Evolutionary conservation across 2,113 vertebrate genomes (phyloP).

Genomic region (Oncorhynchus gorbuscha): DNA sequence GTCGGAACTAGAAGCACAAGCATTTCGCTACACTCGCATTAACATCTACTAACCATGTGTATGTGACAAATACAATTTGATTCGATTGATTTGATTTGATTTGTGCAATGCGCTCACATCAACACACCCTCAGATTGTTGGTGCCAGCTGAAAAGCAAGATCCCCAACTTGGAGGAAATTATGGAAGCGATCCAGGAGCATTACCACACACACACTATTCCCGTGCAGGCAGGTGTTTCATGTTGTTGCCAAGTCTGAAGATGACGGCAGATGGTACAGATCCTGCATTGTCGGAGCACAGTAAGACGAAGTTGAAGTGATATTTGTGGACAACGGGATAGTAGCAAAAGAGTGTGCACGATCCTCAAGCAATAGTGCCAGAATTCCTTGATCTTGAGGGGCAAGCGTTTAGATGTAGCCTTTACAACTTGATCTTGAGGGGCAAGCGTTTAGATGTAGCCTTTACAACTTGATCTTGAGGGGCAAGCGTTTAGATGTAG

Average conservation of each 20-base stretch:
- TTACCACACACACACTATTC: conserved; percentile 67
- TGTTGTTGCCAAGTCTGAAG: conserved; percentile 74
- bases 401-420: too few relatives aligned
- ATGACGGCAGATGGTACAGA: conserved; percentile 82
- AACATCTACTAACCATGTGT: too few relatives aligned
- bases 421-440: too few relatives aligned
- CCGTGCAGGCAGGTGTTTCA: conserved; percentile 67
- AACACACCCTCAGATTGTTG: conserved; percentile 82
- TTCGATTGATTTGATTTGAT: too few relatives aligned
- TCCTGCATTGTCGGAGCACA: conserved; percentile 65
- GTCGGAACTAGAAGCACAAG: too few relatives aligned
- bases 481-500: conserved; percentile 83
- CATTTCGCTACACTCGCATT: too few relatives aligned
- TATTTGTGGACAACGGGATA: conserved; percentile 83
- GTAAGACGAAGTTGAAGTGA: conserved; percentile 51
- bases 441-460: conserved; percentile 83
- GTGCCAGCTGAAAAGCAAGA: conserved; percentile 76
- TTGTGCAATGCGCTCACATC: conserved; percentile 72
- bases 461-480: conserved; percentile 77
- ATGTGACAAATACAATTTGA: too few relatives aligned
- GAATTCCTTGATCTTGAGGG: conserved; percentile 74
- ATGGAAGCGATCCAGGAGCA: conserved; percentile 80
- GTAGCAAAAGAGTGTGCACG: conserved; percentile 61
- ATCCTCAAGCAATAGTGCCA: conserved; percentile 76
- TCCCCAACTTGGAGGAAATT: conserved; percentile 70